These are phyloP conservation scores for Orthosia gothica DNA, from an alignment of 2,888 invertebrate genomes.

Conservation along the genomic window DNA sequence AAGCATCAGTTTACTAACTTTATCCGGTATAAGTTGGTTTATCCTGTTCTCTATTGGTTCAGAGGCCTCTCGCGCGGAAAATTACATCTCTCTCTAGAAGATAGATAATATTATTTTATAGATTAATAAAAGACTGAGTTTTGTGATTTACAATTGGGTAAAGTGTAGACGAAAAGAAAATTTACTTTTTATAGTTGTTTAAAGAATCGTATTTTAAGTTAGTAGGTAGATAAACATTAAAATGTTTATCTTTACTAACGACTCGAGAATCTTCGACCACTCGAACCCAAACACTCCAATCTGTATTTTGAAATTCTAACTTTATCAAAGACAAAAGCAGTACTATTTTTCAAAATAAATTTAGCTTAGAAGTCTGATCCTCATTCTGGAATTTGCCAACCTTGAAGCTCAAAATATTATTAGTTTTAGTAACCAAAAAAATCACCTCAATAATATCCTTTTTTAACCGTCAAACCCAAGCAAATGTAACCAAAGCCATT, in stretches of 20 bases:
- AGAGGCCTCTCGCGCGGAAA: conserved; percentile 78
- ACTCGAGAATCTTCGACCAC: no score
- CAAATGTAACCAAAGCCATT: neutral
- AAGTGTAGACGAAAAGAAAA: conserved; percentile 23
- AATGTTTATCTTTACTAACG: no score
- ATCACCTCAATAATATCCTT: no score
- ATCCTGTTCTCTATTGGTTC: conserved; percentile 80
- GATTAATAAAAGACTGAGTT: conserved; percentile 63
- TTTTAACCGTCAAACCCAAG: no score
- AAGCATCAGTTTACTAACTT: conserved; percentile 78
- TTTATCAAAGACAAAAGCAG: no score
- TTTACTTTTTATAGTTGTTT: no score
- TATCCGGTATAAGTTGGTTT: conserved; percentile 80
- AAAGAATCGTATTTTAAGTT: no score
- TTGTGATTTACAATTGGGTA: conserved; percentile 26
- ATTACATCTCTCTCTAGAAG: conserved; percentile 76
- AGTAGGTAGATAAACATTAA: no score
- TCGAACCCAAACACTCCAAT: no score
- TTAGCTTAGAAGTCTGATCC: neutral
- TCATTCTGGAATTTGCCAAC: neutral
- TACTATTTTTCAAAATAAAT: no score
- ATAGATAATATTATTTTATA: conserved; percentile 67
- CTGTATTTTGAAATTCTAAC: no score
- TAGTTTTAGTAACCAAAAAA: no score
- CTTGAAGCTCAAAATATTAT: neutral